Evolutionary conservation across 53 echinoderm and acorn worm genomes (phyloP), one percentile per base, ranked within the genome.

Genomic region (Pentamera pediparva): DNA sequence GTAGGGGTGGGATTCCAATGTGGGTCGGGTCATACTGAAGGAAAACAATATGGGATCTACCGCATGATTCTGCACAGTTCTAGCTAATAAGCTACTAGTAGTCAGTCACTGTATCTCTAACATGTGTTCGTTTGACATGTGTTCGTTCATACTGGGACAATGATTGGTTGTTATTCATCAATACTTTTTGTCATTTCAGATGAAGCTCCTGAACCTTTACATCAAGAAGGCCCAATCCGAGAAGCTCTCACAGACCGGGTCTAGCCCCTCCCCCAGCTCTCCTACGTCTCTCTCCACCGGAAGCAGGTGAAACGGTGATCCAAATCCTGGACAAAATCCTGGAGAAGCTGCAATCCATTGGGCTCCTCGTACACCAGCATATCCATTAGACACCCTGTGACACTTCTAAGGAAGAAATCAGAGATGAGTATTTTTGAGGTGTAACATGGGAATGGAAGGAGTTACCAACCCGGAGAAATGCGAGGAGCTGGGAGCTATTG

Each of bases 131-230:
- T n/a, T n/a, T n/a, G n/a, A n/a, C 47, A 1, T 45, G 47, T 55
- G 21, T 18, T 17, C 21, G 8, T 55, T 55, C 22, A 25, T 3
- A 0, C 18, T 2, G 28, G 21, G 15, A 17, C 55, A 18, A 18
- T 17, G 17, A 45, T 45, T 45, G 5, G 9, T 5, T 13, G 22
- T 18, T 17, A 55, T 13, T 1, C 55, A 25, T 55, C 21, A 25
- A 8, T 13, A 25, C 8, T 11, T n/a, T 54, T 69, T 43, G 13
- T 25, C 20, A 26, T 85, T 85, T 35, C 82, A 94, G 94, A 94
- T 90, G 87, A 94, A 94, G 74, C 82, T 94, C 32, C 62, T 94
- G 59, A 94, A 94, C 74, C 75, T 94, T 52, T 94, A 94, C 70
- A 94, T 94, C 32, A 94, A 94, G 74, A 76, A 90, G 45, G 89